A percentile compares a stretch with the other conserved stretches of the same genome.
These are phyloP conservation scores for Aptenodytes forsteri DNA, from an alignment of 2,113 vertebrate species.

Conservation along the genomic window DNA sequence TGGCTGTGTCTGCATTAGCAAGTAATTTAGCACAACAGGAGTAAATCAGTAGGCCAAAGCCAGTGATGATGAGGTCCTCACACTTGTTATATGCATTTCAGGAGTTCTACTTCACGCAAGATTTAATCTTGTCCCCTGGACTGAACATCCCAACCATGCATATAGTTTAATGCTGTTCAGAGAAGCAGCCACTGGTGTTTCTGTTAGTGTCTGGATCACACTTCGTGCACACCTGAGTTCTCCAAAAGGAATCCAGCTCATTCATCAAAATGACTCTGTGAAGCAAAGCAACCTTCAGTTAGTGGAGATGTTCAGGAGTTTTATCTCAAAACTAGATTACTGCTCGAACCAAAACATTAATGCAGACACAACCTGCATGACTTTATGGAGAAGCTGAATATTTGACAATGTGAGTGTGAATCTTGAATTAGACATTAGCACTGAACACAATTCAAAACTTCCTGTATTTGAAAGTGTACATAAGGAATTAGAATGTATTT, in stretches of 20 bases:
- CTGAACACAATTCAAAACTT: not conserved
- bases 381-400: not conserved
- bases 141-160: not conserved
- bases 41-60: not conserved
- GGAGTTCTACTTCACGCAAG: not conserved
- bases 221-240: not conserved
- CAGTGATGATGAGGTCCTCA: not conserved
- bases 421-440: conserved; percentile 26
- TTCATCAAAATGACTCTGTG: not conserved
- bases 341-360: not conserved
- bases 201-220: not conserved
- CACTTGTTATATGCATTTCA: not conserved
- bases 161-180: not conserved
- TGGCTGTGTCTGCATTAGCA: not conserved
- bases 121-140: not conserved
- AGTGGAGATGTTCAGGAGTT: not conserved
- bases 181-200: not conserved
- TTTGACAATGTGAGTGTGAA: not conserved
- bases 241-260: not conserved
- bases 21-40: not conserved
- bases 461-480: not conserved
- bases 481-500: conserved; percentile 1
- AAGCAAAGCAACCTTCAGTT: not conserved
- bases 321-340: not conserved
- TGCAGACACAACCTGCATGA: not conserved